Percentiles rank a stretch among this genome's conserved stretches.
phyloP scores from a whole-genome alignment of 2,888 invertebrate species.

The Fissipunctia ypsillon region DNA sequence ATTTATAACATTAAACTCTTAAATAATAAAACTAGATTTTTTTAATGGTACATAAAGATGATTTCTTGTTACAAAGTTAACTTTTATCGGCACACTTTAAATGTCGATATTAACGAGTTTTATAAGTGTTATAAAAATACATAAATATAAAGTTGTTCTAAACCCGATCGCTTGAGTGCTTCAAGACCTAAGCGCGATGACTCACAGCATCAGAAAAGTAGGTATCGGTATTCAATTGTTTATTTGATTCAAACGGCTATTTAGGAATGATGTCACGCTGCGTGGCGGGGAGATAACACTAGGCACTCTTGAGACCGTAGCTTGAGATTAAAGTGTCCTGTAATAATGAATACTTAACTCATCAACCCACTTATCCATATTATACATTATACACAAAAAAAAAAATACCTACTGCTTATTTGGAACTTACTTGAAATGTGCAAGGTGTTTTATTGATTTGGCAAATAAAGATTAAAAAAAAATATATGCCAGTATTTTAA shows the following conservation, averaged over 20 bases:
- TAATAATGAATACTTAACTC: background rate
- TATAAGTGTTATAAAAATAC: conserved; percentile 33
- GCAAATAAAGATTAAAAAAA: no score
- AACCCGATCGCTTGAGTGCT: conserved; percentile 27
- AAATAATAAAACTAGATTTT: background rate
- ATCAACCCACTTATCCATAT: no score
- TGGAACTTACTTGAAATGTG: no score
- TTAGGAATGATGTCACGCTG: conserved; percentile 43
- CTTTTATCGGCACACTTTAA: conserved; percentile 9
- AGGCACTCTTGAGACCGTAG: conserved; percentile 6
- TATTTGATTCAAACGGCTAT: conserved; percentile 35
- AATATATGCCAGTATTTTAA: background rate
- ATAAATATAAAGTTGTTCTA: conserved; percentile 25
- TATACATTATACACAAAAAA: no score
- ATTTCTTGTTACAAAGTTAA: conserved; percentile 5
- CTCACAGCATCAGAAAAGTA: conserved; percentile 23
- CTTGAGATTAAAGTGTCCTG: background rate
- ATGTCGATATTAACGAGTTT: conserved; percentile 14
- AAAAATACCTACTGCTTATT: no score
- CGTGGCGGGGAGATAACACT: conserved; percentile 17
- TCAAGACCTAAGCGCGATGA: conserved; percentile 29
- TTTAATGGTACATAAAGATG: background rate
- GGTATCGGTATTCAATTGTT: conserved; percentile 39
- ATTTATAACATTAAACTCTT: background rate
- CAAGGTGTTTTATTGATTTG: no score